These are phyloP conservation scores for Tetramorium alpestre DNA, from an alignment of 1,140 invertebrate genomes.

Conservation along the genomic window DNA sequence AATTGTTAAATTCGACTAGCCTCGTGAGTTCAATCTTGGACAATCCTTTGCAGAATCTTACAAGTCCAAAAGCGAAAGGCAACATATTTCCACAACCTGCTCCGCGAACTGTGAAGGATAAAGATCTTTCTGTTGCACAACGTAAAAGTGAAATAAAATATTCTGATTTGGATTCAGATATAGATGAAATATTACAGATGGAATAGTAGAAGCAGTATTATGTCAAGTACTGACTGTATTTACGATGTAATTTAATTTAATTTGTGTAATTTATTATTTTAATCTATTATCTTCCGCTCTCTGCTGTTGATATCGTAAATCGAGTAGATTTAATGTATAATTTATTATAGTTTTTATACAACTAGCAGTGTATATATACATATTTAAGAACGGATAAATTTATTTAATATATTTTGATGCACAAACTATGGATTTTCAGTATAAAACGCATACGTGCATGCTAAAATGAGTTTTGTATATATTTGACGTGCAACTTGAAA, in stretches of 20 bases:
- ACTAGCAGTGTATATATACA: not conserved
- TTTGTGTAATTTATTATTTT: not conserved
- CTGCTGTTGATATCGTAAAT: not conserved
- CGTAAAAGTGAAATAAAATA: conserved; percentile 67
- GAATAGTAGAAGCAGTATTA: conserved; percentile 47
- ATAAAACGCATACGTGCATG: not conserved
- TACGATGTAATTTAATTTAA: not conserved
- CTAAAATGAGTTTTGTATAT: not conserved
- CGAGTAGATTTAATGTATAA: not conserved
- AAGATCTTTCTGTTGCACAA: conserved; percentile 1
- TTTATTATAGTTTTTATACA: conserved; percentile 23
- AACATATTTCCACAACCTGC: conserved; percentile 67
- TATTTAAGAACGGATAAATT: not conserved
- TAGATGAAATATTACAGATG: conserved; percentile 79
- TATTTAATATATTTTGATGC: not conserved
- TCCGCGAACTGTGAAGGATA: conserved; percentile 70
- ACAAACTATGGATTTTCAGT: conserved; percentile 13
- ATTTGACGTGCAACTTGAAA: not conserved
- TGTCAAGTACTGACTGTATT: not conserved
- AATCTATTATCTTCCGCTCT: not conserved
- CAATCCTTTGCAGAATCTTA: conserved; percentile 36
- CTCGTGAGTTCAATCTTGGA: conserved; percentile 52
- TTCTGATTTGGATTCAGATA: conserved; percentile 80
- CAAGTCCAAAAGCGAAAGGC: conserved; percentile 29
- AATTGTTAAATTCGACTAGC: conserved; percentile 43